These are phyloP conservation scores for Umimayanthus chanpuru DNA, from an alignment of 92 coral and sea anemone species.

Conservation along the genomic window DNA sequence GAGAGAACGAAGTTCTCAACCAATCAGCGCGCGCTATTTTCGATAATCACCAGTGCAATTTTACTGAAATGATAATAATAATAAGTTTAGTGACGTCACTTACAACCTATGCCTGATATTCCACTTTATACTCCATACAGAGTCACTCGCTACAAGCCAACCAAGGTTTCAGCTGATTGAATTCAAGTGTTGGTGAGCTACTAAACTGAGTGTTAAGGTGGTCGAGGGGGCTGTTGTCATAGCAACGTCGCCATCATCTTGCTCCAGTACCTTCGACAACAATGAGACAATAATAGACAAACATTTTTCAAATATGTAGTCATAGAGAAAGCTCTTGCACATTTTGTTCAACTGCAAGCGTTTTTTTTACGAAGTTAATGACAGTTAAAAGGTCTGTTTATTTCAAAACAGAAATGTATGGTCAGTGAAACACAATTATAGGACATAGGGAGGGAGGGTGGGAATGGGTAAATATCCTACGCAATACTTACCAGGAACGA, in stretches of 20 bases:
- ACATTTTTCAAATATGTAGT: background rate
- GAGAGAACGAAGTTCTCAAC: too few relatives aligned
- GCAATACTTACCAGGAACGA: background rate
- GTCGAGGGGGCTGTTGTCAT: background rate
- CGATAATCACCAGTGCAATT: too few relatives aligned
- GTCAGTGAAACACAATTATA: too few relatives aligned
- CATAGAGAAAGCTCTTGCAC: background rate
- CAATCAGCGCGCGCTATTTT: too few relatives aligned
- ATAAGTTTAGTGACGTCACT: background rate
- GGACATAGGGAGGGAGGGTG: background rate
- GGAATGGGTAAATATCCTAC: background rate
- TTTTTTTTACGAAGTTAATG: background rate
- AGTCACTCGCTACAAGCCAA: conserved; percentile 67
- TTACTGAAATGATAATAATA: background rate
- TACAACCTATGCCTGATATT: background rate
- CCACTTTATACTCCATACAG: conserved; percentile 29
- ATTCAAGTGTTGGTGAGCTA: background rate
- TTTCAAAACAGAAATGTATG: background rate
- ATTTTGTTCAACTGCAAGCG: background rate
- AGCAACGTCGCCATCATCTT: background rate
- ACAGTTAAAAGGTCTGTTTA: background rate
- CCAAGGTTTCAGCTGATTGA: conserved; percentile 63
- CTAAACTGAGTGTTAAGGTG: background rate
- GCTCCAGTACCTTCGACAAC: background rate
- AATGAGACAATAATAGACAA: background rate